Evolutionary conservation across 2,797 vertebrate genomes (phyloP).

Genomic region (Hoplostethus atlanticus): DNA sequence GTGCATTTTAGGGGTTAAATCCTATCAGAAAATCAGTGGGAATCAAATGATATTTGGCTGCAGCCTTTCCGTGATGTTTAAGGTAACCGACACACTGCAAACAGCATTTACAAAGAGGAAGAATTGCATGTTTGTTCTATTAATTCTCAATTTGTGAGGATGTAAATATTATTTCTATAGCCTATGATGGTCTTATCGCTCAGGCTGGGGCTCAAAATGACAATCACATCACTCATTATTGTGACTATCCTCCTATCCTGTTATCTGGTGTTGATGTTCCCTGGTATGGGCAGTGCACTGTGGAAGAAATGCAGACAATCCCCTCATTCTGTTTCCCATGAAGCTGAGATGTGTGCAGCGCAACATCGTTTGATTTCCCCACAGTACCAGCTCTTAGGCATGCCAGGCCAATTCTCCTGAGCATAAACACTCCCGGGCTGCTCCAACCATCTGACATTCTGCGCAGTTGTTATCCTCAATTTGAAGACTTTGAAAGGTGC

Average conservation of each 20-base stretch:
- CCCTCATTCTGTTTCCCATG: slow-evolving; percentile 33
- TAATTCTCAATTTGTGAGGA: slow-evolving; percentile 54
- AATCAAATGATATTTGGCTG: slow-evolving; percentile 30
- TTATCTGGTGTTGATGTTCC: slow-evolving; percentile 19
- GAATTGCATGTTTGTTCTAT: slow-evolving; percentile 44
- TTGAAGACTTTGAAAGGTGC: slow-evolving; percentile 27
- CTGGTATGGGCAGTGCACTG: slow-evolving; percentile 6
- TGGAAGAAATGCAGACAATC: slow-evolving; percentile 37
- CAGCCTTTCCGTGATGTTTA: not conserved
- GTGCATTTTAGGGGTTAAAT: slow-evolving; percentile 39
- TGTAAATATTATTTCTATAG: slow-evolving; percentile 48
- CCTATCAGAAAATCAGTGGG: slow-evolving; percentile 42
- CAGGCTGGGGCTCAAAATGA: slow-evolving; percentile 51
- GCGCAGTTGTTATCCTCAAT: slow-evolving; percentile 34
- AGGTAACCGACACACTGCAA: slow-evolving; percentile 24
- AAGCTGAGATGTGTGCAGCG: slow-evolving; percentile 58
- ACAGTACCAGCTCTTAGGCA: slow-evolving; percentile 45
- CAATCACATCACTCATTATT: slow-evolving; percentile 55
- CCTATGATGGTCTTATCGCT: slow-evolving; percentile 34
- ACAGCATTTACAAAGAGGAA: slow-evolving; percentile 47
- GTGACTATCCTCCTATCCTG: slow-evolving; percentile 20
- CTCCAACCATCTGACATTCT: slow-evolving; percentile 32
- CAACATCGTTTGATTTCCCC: slow-evolving; percentile 68
- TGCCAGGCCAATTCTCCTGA: slow-evolving; percentile 53
- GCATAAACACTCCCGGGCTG: slow-evolving; percentile 46